Evolutionary conservation across 2,888 invertebrate genomes (phyloP).

Genomic region (Ormyrus pomaceus): DNA sequence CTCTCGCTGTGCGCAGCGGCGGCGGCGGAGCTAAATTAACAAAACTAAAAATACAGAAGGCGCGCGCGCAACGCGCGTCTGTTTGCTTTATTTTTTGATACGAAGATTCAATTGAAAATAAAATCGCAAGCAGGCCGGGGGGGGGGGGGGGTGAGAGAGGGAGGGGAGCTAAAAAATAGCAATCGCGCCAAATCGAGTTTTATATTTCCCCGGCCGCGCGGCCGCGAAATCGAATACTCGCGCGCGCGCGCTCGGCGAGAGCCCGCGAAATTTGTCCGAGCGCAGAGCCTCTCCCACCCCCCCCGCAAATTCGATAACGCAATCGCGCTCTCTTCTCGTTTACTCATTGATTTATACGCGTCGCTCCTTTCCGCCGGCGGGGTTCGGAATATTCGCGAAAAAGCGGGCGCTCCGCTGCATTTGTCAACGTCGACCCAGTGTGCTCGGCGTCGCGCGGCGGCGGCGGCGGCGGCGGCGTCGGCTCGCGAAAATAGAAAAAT

Average conservation of each 20-base stretch:
- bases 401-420: background rate
- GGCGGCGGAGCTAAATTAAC: background rate
- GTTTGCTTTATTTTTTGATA: conserved; percentile 11
- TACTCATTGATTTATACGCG: conserved; percentile 45
- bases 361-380: background rate
- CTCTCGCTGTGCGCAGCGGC: background rate
- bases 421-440: conserved; percentile 42
- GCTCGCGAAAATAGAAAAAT: conserved; percentile 51
- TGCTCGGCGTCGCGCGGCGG: background rate
- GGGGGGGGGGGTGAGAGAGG: background rate
- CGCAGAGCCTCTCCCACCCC: background rate
- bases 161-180: conserved; percentile 4
- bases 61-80: background rate
- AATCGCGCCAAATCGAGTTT: conserved; percentile 25
- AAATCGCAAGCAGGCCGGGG: background rate
- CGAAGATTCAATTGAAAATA: conserved; percentile 39
- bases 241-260: conserved; percentile 9
- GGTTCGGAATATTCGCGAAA: conserved; percentile 11
- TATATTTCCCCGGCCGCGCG: background rate
- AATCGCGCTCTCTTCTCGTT: conserved; percentile 23
- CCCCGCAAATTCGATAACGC: conserved; percentile 41
- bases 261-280: conserved; percentile 16
- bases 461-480: background rate
- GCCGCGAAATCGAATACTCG: conserved; percentile 50
- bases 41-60: conserved; percentile 9